These are phyloP conservation scores for Hyphantria cunea DNA, from an alignment of 1,140 invertebrate species.

Conservation along the genomic window DNA sequence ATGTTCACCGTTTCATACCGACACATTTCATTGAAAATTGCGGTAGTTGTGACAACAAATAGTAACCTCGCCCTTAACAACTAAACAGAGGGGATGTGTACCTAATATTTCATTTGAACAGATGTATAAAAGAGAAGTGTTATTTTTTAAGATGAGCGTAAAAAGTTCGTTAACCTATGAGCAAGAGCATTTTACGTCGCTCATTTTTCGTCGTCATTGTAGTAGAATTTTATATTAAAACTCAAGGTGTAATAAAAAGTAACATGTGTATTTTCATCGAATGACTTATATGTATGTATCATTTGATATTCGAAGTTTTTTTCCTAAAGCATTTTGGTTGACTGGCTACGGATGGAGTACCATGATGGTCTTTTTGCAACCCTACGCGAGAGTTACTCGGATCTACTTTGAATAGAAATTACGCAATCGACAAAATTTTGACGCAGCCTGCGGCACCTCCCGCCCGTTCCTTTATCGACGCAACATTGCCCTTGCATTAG, in stretches of 20 bases:
- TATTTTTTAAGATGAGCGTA: slow-evolving; percentile 8
- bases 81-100: not conserved
- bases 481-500: slow-evolving; percentile 34
- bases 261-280: slow-evolving; percentile 28
- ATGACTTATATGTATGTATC: slow-evolving; percentile 28
- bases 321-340: slow-evolving; percentile 32
- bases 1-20: slow-evolving; percentile 11
- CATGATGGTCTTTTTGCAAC: slow-evolving; percentile 40
- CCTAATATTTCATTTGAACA: not conserved
- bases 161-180: slow-evolving; percentile 15
- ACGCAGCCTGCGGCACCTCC: slow-evolving; percentile 40
- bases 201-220: too few species aligned
- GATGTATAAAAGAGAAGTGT: slow-evolving; percentile 1
- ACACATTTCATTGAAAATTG: slow-evolving; percentile 24
- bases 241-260: slow-evolving; percentile 30
- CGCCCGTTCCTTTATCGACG: slow-evolving; percentile 41
- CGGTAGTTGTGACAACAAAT: slow-evolving; percentile 8
- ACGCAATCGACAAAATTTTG: slow-evolving; percentile 55
- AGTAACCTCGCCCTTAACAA: slow-evolving; percentile 2
- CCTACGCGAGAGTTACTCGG: slow-evolving; percentile 36
- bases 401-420: slow-evolving; percentile 67
- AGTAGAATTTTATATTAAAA: too few species aligned
- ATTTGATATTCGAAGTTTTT: slow-evolving; percentile 57
- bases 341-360: slow-evolving; percentile 32
- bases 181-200: not conserved